Base-by-base conservation (phyloP, 2,888 invertebrate genomes). In the Ethmia dodecea region DNA sequence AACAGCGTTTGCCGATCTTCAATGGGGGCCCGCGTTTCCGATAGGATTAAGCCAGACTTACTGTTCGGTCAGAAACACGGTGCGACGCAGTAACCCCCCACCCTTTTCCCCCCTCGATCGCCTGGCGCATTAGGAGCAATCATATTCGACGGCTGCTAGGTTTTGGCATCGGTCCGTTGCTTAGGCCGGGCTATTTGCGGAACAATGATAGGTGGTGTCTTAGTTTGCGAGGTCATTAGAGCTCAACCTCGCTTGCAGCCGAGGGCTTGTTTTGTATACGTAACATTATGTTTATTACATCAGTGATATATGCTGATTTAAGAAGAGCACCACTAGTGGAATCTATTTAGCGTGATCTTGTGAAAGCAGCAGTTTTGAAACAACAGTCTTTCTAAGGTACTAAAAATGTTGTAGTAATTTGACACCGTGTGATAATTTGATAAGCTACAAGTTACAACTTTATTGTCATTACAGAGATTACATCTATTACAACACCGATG, bases 31-130 rank as follows among this genome's bases (percentile, higher is more conserved):
- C 77, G 74, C 79, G 80, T 78, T 83, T 84, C 80, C 81, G 80
- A 83, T 84, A 81, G 84, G 83, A 84, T 86, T 84, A 84, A 75
- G 77, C 74, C 71, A 83, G 84, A 83, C 84, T 86, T 86, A 86
- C 84, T 83, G 84, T 78, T 81, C 80, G 81, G 83, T 80, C 81
- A 80, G 81, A 62, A 80, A 75, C 78, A 77, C 79, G 76, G 68
- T 67, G 74, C 70, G 72, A 73, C 74, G 77, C 74, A 73, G 61
- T 14, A 22, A 31, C 37, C 32, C 51, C 49, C 42, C 37, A 58
- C 57, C 59, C 53, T 56, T 52, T 52, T 52, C 29, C 60, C 59
- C 59, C 62, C 64, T 56, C 53, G 41, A 42, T 52, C 64, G 57
- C 63, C 70, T 50, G 62, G 53, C 74, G 80, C 80, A 80, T 84